Evolutionary conservation across 2,113 vertebrate genomes (phyloP).

Genomic region (Thalassarche chlororhynchos): DNA sequence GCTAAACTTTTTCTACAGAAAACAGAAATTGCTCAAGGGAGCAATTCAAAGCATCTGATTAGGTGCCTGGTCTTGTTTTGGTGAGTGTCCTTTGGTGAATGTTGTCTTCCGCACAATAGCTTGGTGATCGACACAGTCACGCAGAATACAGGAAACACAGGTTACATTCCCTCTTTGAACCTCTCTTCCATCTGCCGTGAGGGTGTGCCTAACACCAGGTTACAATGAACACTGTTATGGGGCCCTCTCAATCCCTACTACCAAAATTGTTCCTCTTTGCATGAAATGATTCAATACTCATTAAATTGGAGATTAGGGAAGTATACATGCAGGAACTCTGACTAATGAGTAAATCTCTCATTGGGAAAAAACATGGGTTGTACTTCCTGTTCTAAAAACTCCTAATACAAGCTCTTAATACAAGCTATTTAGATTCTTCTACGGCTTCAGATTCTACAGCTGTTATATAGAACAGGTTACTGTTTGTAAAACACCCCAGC

Average conservation of each 20-base stretch:
- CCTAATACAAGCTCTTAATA: not conserved
- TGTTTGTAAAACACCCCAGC: not conserved
- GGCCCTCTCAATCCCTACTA: not conserved
- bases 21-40: not conserved
- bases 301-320: not conserved
- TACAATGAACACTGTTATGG: rapidly evolving
- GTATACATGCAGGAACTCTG: not conserved
- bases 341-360: not conserved
- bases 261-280: not conserved
- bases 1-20: not conserved
- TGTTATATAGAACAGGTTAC: not conserved
- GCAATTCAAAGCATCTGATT: not conserved
- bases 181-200: not conserved
- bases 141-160: not conserved
- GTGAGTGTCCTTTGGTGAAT: not conserved
- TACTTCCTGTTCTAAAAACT: not conserved
- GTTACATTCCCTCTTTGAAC: not conserved
- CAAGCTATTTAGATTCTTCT: not conserved
- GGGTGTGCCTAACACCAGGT: not conserved
- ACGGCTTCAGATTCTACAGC: not conserved
- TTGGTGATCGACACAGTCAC: not conserved
- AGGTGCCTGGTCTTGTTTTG: not conserved
- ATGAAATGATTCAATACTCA: not conserved
- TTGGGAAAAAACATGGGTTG: not conserved
- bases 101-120: not conserved